phyloP scores from a whole-genome alignment of 2,113 vertebrate species.

The Clarias magur region DNA sequence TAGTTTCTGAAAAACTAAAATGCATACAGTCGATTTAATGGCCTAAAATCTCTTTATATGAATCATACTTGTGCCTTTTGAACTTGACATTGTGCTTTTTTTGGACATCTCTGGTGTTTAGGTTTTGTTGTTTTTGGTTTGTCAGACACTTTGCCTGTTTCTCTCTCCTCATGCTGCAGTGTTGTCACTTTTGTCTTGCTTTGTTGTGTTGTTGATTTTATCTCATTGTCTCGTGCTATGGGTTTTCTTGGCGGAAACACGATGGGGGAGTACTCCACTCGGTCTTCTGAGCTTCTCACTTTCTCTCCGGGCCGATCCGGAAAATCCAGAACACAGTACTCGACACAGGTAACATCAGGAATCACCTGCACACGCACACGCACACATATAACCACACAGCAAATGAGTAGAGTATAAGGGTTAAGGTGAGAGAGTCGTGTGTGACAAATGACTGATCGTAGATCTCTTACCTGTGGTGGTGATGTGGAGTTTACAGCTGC shows the following conservation, averaged over 20 bases:
- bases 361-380: conserved; percentile 54
- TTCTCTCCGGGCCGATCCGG: conserved; percentile 34
- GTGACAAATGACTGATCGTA: not conserved
- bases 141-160: not conserved
- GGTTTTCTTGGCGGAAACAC: conserved; percentile 58
- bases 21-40: not conserved
- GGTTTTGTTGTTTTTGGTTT: not conserved
- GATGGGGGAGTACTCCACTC: conserved; percentile 72
- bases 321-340: conserved; percentile 75
- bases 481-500: not conserved
- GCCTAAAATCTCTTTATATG: not conserved
- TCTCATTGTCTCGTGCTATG: conserved; percentile 1
- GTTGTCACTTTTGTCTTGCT: not conserved
- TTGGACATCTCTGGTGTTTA: not conserved
- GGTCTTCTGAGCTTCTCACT: conserved; percentile 22
- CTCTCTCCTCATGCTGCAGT: not conserved
- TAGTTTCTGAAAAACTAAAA: not conserved
- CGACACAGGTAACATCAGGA: conserved; percentile 58
- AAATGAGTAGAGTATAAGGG: not conserved
- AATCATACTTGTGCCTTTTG: not conserved
- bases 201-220: not conserved
- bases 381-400: not conserved
- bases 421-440: not conserved
- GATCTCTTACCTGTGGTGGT: not conserved
- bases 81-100: not conserved